A percentile compares a stretch with the other conserved stretches of the same genome.
phyloP scores from a whole-genome alignment of 2,888 invertebrate genomes.

The Caenorhabditis angaria region DNA sequence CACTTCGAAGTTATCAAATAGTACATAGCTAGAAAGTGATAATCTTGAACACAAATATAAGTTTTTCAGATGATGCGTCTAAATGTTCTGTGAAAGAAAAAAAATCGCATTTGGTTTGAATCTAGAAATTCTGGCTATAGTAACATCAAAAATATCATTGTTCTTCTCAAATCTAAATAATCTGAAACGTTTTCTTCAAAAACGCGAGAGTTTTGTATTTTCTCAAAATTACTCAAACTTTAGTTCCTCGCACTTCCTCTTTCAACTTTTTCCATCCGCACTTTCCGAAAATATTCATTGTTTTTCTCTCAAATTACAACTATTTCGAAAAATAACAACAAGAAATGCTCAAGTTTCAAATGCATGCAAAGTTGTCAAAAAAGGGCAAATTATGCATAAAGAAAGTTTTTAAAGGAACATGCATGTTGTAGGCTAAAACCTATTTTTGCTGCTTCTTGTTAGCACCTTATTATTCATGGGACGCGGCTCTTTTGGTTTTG shows the following conservation, averaged over 20 bases:
- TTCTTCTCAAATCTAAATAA: too few species aligned
- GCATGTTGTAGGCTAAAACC: slow-evolving; percentile 19
- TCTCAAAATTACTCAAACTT: not conserved
- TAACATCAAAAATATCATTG: too few species aligned
- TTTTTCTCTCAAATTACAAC: not conserved
- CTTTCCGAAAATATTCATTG: not conserved
- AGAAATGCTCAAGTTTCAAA: not conserved
- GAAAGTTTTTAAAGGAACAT: slow-evolving; percentile 34
- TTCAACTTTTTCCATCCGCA: not conserved
- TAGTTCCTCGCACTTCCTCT: not conserved
- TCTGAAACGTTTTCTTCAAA: too few species aligned
- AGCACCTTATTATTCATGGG: slow-evolving; percentile 44
- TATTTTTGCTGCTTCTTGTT: slow-evolving; percentile 9
- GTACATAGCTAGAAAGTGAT: too few species aligned
- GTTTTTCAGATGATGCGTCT: too few species aligned
- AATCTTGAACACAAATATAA: too few species aligned
- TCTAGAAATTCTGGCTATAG: too few species aligned
- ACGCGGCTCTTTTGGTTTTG: not conserved
- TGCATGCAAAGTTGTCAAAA: slow-evolving; percentile 1
- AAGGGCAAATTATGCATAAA: not conserved
- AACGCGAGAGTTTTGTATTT: not conserved
- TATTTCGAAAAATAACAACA: not conserved
- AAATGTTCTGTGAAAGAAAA: too few species aligned
- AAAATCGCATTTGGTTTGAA: too few species aligned
- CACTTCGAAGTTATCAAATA: too few species aligned